A percentile compares a stretch with the other conserved stretches of the same genome.
phyloP scores from a whole-genome alignment of 1,140 invertebrate genomes.

The Papilio polytes region DNA sequence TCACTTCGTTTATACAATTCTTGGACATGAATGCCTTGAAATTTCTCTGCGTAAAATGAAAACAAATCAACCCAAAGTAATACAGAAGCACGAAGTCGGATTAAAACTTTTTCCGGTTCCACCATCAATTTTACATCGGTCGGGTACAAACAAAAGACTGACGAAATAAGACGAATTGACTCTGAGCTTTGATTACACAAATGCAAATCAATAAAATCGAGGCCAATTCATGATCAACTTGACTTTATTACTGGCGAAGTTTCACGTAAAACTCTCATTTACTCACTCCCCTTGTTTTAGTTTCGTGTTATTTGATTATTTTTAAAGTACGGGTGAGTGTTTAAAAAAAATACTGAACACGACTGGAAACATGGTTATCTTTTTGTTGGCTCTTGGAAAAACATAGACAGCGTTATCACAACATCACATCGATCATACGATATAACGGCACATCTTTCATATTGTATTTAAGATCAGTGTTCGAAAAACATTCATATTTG shows the following conservation, averaged over 20 bases:
- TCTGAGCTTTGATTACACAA: constrained; percentile 10
- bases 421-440: no score
- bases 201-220: constrained; percentile 9
- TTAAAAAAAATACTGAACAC: no score
- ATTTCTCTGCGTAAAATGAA: neutral
- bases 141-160: neutral
- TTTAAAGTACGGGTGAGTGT: no score
- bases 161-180: neutral
- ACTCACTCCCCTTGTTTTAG: neutral
- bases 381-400: no score
- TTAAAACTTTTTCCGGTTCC: no score
- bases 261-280: neutral
- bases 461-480: no score
- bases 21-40: neutral
- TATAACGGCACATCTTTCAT: no score
- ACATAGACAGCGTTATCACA: no score
- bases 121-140: neutral
- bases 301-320: no score
- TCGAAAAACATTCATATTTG: no score
- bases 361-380: neutral
- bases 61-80: neutral
- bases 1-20: constrained; percentile 6
- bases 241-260: neutral
- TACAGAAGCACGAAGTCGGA: neutral
- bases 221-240: neutral